Percentiles rank a stretch among this genome's conserved stretches.
These are phyloP conservation scores for Lynx canadensis DNA, from an alignment of 2,113 vertebrate genomes.

Conservation along the genomic window DNA sequence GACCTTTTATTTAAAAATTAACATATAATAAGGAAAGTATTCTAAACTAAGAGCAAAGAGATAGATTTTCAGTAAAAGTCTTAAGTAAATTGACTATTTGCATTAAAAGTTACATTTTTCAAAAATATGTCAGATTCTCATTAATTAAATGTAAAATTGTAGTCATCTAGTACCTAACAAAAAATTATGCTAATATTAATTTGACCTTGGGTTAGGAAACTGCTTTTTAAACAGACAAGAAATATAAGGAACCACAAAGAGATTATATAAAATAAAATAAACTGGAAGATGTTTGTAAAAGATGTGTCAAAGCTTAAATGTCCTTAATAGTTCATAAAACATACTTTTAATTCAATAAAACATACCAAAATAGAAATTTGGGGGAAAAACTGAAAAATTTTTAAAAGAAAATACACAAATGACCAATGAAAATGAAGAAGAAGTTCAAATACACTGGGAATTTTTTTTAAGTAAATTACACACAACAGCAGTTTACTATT, in stretches of 20 bases:
- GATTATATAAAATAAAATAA: slow-evolving; percentile 9
- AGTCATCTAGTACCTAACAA: not conserved
- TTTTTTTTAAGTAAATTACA: not conserved
- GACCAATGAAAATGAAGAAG: not conserved
- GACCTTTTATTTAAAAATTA: not conserved
- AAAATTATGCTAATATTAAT: slow-evolving; percentile 20
- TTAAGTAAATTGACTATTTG: slow-evolving; percentile 6
- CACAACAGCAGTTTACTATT: not conserved
- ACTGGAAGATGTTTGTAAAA: not conserved
- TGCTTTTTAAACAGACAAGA: not conserved
- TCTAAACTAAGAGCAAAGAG: not conserved
- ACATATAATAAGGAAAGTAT: not conserved
- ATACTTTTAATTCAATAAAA: not conserved
- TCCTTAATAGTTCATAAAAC: not conserved
- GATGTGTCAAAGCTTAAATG: not conserved
- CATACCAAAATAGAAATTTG: not conserved
- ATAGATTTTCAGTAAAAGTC: not conserved
- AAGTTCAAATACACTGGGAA: not conserved
- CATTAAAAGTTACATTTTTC: not conserved
- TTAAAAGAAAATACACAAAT: not conserved
- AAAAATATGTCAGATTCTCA: not conserved
- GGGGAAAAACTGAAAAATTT: not conserved
- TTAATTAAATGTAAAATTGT: slow-evolving; percentile 49
- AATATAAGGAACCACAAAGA: slow-evolving; percentile 13
- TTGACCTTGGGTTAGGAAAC: not conserved